Conservation (phyloP, 2,888 invertebrate species). For the Fragum fragum region DNA sequence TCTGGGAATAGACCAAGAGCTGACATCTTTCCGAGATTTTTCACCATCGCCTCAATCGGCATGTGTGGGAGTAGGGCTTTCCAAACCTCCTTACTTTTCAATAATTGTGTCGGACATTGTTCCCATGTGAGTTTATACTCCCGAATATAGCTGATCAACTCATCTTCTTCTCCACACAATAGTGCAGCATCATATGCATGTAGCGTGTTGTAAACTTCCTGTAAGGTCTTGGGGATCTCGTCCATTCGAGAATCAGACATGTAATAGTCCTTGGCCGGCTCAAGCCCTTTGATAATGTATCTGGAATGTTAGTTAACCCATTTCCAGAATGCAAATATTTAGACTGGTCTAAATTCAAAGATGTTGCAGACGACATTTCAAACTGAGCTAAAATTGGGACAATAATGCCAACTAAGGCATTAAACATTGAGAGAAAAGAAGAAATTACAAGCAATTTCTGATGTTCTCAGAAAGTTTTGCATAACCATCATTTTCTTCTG, state of each 20-base stretch:
- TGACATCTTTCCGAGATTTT: constrained; percentile 82
- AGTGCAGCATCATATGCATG: constrained; percentile 78
- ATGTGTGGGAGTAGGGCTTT: constrained; percentile 85
- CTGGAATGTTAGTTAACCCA: too few species aligned
- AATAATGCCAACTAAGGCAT: too few species aligned
- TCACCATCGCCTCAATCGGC: constrained; percentile 86
- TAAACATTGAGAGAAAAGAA: too few species aligned
- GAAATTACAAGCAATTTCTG: too few species aligned
- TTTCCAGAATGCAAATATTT: too few species aligned
- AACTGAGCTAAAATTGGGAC: too few species aligned
- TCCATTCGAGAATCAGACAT: constrained; percentile 29
- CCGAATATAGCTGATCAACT: constrained; percentile 74
- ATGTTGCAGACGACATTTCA: too few species aligned
- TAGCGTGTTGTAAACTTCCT: constrained; percentile 72
- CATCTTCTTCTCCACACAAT: constrained; percentile 56
- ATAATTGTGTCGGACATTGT: constrained; percentile 90
- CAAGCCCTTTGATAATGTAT: constrained; percentile 77
- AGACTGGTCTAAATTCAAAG: too few species aligned
- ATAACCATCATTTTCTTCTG: too few species aligned
- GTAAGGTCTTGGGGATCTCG: constrained; percentile 3
- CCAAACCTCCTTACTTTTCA: constrained; percentile 90
- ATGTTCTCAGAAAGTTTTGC: too few species aligned
- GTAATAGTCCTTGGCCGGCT: constrained; percentile 73
- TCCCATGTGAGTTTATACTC: constrained; percentile 89
- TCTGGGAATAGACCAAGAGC: constrained; percentile 54